These are phyloP conservation scores for Dioctria rufipes DNA, from an alignment of 2,888 invertebrate species.

Conservation along the genomic window DNA sequence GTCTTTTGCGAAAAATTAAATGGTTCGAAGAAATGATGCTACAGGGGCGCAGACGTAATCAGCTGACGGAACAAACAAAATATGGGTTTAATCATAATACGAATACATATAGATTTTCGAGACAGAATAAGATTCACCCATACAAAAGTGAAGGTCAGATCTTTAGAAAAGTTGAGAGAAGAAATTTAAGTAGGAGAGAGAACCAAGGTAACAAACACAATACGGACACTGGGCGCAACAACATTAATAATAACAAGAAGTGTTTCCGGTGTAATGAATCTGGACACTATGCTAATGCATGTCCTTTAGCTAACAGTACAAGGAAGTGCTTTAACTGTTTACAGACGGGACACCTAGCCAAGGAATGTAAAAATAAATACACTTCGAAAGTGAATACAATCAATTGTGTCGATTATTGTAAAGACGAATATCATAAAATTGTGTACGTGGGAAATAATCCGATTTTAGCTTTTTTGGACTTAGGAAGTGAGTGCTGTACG, in stretches of 20 bases:
- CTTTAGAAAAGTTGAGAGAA: not conserved
- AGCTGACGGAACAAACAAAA: not conserved
- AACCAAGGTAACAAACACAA: not conserved
- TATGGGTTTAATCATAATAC: not conserved
- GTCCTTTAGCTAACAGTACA: not conserved
- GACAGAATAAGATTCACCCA: not conserved
- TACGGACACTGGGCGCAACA: not conserved
- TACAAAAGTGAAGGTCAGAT: not conserved
- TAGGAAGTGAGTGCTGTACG: no score
- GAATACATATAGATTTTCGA: not conserved
- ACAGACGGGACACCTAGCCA: not conserved
- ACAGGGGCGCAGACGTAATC: constrained; percentile 2
- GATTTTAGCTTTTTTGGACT: no score
- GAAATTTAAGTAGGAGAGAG: not conserved
- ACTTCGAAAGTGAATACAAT: constrained; percentile 3
- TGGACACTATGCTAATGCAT: constrained; percentile 6
- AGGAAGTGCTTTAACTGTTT: constrained; percentile 3
- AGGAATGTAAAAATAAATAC: not conserved
- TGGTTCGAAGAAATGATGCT: constrained; percentile 14
- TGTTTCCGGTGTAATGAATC: not conserved
- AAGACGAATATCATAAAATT: constrained; percentile 9
- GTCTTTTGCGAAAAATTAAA: constrained; percentile 6
- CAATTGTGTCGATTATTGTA: not conserved
- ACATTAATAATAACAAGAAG: not conserved
- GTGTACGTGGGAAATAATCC: no score